A percentile compares a stretch with the other conserved stretches of the same genome.
Evolutionary conservation across 2,888 invertebrate species (phyloP).

Genomic region (Ditylenchus weischeri): DNA sequence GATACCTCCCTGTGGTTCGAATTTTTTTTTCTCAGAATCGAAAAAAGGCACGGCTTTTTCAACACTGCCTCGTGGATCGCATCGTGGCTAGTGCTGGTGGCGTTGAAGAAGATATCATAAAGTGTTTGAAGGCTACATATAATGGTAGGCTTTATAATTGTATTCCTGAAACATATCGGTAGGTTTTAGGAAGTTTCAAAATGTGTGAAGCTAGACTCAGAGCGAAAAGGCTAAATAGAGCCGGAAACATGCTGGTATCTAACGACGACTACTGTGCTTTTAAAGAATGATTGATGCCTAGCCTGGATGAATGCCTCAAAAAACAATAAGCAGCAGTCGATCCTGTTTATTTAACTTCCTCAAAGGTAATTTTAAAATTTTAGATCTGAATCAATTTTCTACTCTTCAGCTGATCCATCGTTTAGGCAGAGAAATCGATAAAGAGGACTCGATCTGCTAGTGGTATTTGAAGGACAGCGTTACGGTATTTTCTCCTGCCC

Average conservation of each 20-base stretch:
- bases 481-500: conserved; percentile 92
- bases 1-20: too few species aligned
- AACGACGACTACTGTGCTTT: conserved; percentile 97
- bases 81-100: conserved; percentile 96
- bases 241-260: conserved; percentile 90
- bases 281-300: conserved; percentile 93
- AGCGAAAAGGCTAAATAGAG: conserved; percentile 81
- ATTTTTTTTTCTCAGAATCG: too few species aligned
- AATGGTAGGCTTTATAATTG: conserved; percentile 68
- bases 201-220: conserved; percentile 65
- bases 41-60: too few species aligned
- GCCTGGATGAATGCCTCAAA: conserved; percentile 80
- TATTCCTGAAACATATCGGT: background rate
- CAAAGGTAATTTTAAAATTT: conserved; percentile 73
- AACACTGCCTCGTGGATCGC: conserved; percentile 77
- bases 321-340: conserved; percentile 69
- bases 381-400: background rate
- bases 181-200: conserved; percentile 36
- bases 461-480: conserved; percentile 73
- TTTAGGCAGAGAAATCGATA: conserved; percentile 83
- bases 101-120: conserved; percentile 96
- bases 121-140: conserved; percentile 90
- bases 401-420: conserved; percentile 61
- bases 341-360: conserved; percentile 79
- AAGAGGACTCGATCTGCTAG: conserved; percentile 76